Conservation (phyloP, 2,797 vertebrate genomes). For the Zalophus californianus region DNA sequence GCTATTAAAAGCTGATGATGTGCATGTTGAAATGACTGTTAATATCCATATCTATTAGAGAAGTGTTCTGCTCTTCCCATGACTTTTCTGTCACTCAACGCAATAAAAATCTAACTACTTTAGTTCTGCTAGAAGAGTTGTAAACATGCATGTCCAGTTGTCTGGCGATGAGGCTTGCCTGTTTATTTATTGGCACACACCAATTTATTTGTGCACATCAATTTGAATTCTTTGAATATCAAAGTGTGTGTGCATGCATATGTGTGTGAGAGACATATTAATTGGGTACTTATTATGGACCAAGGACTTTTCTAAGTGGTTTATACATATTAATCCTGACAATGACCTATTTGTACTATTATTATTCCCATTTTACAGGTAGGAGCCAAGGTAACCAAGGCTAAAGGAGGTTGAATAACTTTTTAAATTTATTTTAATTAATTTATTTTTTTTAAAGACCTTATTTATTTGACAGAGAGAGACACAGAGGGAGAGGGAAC, state of each 20-base stretch:
- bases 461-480: no score
- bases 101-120: neutral
- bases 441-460: no score
- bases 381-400: neutral
- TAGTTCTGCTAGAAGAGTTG: neutral
- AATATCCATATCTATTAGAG: conserved; percentile 74
- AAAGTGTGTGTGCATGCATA: neutral
- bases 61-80: conserved; percentile 48
- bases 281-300: neutral
- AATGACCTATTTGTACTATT: neutral
- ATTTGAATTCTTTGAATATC: neutral
- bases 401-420: neutral
- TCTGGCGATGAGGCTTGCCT: neutral
- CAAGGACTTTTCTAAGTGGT: neutral
- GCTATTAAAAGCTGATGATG: conserved; percentile 80
- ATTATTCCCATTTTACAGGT: conserved; percentile 15
- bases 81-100: conserved; percentile 43
- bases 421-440: neutral
- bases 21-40: conserved; percentile 60
- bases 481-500: no score
- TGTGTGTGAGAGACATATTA: neutral
- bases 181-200: neutral
- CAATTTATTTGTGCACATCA: neutral
- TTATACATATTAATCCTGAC: neutral
- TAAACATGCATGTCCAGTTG: neutral